Conservation (phyloP, 2,888 invertebrate species). For the Celastrina argiolus region DNA sequence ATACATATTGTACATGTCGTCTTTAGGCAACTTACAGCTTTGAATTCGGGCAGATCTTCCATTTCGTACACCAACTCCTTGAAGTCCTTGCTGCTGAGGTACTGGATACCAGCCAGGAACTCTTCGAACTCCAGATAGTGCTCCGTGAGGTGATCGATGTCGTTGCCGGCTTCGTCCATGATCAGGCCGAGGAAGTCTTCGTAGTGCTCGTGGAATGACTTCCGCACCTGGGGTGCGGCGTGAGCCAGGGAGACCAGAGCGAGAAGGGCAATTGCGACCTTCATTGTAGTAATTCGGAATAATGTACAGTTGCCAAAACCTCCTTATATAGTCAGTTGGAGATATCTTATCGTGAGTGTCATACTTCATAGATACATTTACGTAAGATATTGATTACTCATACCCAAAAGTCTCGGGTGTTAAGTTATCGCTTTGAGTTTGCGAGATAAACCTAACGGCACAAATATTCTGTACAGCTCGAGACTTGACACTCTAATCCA, state of each 20-base stretch:
- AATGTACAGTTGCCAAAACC: background rate
- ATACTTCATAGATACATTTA: too few species aligned
- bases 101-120: constrained; percentile 32
- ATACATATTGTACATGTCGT: too few species aligned
- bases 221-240: constrained; percentile 33
- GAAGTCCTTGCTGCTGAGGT: constrained; percentile 33
- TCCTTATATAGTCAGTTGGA: background rate
- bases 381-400: background rate
- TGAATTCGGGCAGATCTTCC: constrained; percentile 38
- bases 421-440: background rate
- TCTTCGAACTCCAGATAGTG: constrained; percentile 37
- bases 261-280: constrained; percentile 29
- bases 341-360: constrained; percentile 11
- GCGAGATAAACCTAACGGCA: background rate
- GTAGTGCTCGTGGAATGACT: constrained; percentile 38
- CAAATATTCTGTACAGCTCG: background rate
- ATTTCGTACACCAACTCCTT: constrained; percentile 36
- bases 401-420: background rate
- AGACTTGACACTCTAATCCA: background rate
- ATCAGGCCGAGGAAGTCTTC: constrained; percentile 36
- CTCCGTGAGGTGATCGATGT: constrained; percentile 28
- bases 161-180: constrained; percentile 29
- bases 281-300: constrained; percentile 26
- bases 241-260: constrained; percentile 29
- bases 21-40: constrained; percentile 33